Evolutionary conservation across 1,140 invertebrate genomes (phyloP).

Genomic region (Drosophila suzukii): DNA sequence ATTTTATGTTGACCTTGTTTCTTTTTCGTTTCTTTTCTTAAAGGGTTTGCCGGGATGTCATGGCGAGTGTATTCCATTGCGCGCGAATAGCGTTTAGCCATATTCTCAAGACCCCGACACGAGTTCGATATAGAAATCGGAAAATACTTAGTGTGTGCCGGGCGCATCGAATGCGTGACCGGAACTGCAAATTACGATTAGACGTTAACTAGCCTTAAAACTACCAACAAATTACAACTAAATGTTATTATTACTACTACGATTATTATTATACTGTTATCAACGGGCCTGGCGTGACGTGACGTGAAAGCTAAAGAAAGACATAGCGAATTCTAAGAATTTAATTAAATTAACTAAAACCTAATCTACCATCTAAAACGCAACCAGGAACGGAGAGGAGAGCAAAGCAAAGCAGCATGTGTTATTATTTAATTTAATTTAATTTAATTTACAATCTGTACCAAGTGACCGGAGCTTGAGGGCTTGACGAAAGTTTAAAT

Average conservation of each 20-base stretch:
- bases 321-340: slow-evolving; percentile 84
- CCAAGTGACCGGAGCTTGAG: slow-evolving; percentile 53
- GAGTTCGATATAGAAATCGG: slow-evolving; percentile 41
- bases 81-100: slow-evolving; percentile 85
- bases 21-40: slow-evolving; percentile 84
- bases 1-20: slow-evolving; percentile 83
- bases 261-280: slow-evolving; percentile 40
- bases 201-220: slow-evolving; percentile 53
- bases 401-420: slow-evolving; percentile 72
- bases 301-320: slow-evolving; percentile 76
- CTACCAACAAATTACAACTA: slow-evolving; percentile 41
- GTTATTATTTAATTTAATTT: slow-evolving; percentile 67
- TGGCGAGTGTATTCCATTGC: slow-evolving; percentile 86
- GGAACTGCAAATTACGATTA: slow-evolving; percentile 37
- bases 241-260: slow-evolving; percentile 39
- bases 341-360: slow-evolving; percentile 68
- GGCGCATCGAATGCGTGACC: slow-evolving; percentile 35
- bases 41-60: slow-evolving; percentile 85
- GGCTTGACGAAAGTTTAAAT: slow-evolving; percentile 71
- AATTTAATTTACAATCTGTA: slow-evolving; percentile 38
- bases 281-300: slow-evolving; percentile 40
- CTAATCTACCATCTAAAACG: slow-evolving; percentile 48
- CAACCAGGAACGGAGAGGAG: slow-evolving; percentile 32
- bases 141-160: slow-evolving; percentile 17
- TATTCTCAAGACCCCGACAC: slow-evolving; percentile 45